Conservation (phyloP, 2,113 vertebrate species). For the Greenwoodochromis staneri region DNA sequence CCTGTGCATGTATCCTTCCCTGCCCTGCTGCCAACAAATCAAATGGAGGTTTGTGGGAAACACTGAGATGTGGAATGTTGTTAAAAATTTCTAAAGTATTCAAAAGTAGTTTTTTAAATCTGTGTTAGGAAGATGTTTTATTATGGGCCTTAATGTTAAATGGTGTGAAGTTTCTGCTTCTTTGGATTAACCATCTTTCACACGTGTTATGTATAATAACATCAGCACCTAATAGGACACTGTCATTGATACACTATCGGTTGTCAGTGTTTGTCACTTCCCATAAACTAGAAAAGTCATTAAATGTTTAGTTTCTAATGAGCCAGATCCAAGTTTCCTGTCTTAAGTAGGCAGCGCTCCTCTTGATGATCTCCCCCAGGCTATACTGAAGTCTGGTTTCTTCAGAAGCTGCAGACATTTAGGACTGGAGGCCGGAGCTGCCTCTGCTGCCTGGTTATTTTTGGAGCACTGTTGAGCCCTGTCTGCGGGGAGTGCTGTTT, state of each 20-base stretch:
- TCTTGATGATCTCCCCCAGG: constrained; percentile 4
- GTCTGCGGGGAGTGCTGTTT: constrained; percentile 74
- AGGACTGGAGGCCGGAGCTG: constrained; percentile 11
- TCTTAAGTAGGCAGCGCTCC: not conserved
- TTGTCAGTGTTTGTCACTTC: constrained; percentile 32
- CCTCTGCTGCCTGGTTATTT: constrained; percentile 72
- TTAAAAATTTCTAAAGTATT: not conserved
- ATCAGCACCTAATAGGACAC: not conserved
- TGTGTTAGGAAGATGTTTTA: not conserved
- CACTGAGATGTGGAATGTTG: not conserved
- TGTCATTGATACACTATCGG: not conserved
- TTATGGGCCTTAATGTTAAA: not conserved
- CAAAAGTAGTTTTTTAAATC: not conserved
- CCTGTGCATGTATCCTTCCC: not conserved
- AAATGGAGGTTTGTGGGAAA: not conserved
- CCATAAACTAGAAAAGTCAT: not conserved
- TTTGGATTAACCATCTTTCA: not conserved
- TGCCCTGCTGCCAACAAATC: not conserved
- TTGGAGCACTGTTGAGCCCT: constrained; percentile 67
- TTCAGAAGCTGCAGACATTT: constrained; percentile 60
- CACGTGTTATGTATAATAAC: not conserved
- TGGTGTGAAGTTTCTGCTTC: not conserved
- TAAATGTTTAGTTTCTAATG: constrained; percentile 42
- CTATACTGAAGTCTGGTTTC: constrained; percentile 36
- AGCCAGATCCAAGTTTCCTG: constrained; percentile 50